Evolutionary conservation across 2,113 vertebrate species (phyloP).

Genomic region (Calidris pygmaea): DNA sequence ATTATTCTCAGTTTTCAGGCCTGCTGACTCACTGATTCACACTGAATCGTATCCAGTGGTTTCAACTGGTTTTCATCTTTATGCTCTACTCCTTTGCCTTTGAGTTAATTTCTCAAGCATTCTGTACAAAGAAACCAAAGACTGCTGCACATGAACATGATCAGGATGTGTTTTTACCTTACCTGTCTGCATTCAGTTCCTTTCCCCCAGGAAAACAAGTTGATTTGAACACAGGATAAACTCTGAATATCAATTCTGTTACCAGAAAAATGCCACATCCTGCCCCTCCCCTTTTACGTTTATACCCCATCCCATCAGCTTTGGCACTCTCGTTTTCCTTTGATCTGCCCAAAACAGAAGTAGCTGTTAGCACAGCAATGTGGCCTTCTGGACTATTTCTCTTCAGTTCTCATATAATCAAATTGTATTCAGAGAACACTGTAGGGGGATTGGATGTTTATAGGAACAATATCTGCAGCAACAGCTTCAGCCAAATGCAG

Average conservation of each 20-base stretch:
- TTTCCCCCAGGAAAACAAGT: neutral
- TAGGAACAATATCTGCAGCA: neutral
- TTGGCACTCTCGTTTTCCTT: neutral
- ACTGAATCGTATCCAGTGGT: conserved; percentile 33
- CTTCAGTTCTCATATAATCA: neutral
- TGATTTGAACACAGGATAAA: neutral
- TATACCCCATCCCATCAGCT: neutral
- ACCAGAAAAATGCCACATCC: neutral
- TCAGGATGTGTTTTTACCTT: rapidly evolving
- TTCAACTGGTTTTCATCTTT: neutral
- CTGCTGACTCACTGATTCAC: conserved; percentile 37
- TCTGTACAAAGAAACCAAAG: neutral
- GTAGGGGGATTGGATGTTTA: neutral
- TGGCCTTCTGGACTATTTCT: neutral
- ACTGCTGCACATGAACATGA: rapidly evolving
- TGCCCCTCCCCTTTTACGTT: rapidly evolving
- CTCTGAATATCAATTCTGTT: neutral
- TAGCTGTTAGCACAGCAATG: neutral
- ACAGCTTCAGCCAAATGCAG: neutral
- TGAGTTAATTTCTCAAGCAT: conserved; percentile 22
- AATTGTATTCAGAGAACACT: neutral
- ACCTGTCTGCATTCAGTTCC: neutral
- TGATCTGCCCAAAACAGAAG: neutral
- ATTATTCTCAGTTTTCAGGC: conserved; percentile 44
- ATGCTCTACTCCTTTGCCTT: neutral